Conservation (phyloP, 2,888 invertebrate genomes). For the Parnassius smintheus region DNA sequence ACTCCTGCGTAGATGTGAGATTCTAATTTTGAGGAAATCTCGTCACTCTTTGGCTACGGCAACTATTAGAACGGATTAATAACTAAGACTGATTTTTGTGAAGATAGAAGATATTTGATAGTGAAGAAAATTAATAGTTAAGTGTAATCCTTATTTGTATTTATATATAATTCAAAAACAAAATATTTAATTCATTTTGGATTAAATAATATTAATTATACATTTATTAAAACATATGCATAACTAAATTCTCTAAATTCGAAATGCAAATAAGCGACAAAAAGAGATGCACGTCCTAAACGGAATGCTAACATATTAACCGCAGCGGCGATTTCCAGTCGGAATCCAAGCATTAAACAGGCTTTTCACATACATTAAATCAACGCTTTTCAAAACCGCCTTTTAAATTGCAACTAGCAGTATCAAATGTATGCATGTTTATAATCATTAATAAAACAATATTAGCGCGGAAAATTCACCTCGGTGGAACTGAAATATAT, state of each 20-base stretch:
- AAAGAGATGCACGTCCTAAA: slow-evolving; percentile 12
- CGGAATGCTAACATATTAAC: slow-evolving; percentile 20
- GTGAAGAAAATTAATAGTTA: too few relatives aligned
- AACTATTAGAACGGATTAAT: too few relatives aligned
- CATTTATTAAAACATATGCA: background rate
- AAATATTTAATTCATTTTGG: too few relatives aligned
- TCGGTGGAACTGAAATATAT: background rate
- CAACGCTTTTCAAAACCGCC: slow-evolving; percentile 22
- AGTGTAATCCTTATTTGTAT: too few relatives aligned
- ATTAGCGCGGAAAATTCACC: slow-evolving; percentile 1
- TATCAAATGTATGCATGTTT: background rate
- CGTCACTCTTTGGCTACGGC: too few relatives aligned
- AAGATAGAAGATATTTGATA: too few relatives aligned
- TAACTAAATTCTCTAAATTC: slow-evolving; percentile 5
- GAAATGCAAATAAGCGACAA: slow-evolving; percentile 17
- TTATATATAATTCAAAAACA: too few relatives aligned
- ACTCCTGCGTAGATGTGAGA: too few relatives aligned
- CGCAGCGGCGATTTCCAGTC: slow-evolving; percentile 16
- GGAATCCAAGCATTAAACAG: slow-evolving; percentile 22
- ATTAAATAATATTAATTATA: background rate
- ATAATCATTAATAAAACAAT: background rate
- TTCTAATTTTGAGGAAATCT: too few relatives aligned
- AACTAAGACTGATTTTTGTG: too few relatives aligned
- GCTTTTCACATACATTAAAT: slow-evolving; percentile 21
- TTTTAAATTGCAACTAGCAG: slow-evolving; percentile 18